phyloP scores from a whole-genome alignment of 2,113 vertebrate genomes.

The Toxostoma redivivum region DNA sequence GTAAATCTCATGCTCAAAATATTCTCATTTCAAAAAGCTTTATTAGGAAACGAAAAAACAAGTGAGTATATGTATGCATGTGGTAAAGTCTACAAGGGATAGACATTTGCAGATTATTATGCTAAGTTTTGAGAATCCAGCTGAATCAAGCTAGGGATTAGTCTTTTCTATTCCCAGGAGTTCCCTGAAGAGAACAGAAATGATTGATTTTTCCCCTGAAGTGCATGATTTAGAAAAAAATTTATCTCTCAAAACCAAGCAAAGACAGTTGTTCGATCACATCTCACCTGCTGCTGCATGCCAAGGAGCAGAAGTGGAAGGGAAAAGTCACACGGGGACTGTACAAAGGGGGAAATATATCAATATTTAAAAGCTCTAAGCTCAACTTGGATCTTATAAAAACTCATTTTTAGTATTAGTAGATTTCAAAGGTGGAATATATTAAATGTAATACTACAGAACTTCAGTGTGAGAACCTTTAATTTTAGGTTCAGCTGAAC shows the following conservation, averaged over 20 bases:
- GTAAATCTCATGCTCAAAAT: not conserved
- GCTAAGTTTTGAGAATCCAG: conserved; percentile 7
- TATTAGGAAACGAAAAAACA: not conserved
- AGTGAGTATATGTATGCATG: not conserved
- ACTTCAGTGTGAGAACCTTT: not conserved
- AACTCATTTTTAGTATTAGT: conserved; percentile 33
- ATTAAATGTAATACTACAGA: conserved; percentile 28
- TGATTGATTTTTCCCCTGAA: conserved; percentile 13
- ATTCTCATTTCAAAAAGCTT: not conserved
- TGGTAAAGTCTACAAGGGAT: conserved; percentile 8
- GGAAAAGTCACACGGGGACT: not conserved
- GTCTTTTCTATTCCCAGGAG: conserved; percentile 4
- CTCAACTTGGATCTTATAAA: not conserved
- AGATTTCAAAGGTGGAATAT: conserved; percentile 24
- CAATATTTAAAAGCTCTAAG: conserved; percentile 25
- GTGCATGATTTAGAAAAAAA: not conserved
- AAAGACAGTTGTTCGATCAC: conserved; percentile 29
- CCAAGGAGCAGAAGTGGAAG: not conserved
- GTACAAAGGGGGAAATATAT: conserved; percentile 1
- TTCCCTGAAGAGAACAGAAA: conserved; percentile 1
- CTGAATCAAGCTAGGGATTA: conserved; percentile 26
- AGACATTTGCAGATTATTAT: conserved; percentile 16
- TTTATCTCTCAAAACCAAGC: not conserved
- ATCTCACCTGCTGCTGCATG: conserved; percentile 12
- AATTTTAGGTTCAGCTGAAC: not conserved